Conservation (phyloP, 2,113 vertebrate genomes). For the Crotalus viridis region DNA sequence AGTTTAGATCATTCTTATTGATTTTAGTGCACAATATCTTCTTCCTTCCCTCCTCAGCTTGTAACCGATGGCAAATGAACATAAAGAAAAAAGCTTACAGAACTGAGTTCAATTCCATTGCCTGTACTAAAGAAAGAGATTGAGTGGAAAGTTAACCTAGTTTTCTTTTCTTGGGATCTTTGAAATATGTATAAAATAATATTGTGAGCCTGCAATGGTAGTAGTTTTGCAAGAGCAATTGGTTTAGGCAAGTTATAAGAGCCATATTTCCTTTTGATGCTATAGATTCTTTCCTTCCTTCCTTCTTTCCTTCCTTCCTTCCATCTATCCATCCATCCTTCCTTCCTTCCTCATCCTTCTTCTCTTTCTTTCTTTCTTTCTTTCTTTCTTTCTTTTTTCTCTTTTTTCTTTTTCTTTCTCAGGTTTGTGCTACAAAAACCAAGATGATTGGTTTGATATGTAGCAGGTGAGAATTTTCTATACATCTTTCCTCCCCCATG, state of each 20-base stretch:
- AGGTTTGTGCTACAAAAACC: background rate
- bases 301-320: background rate
- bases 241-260: background rate
- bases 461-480: background rate
- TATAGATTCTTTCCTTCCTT: background rate
- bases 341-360: background rate
- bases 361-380: background rate
- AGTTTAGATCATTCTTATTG: background rate
- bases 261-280: background rate
- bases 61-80: constrained; percentile 6
- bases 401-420: background rate
- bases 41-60: background rate
- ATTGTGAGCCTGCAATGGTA: background rate
- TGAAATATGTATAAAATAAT: constrained; percentile 27
- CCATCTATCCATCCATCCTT: background rate
- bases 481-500: background rate
- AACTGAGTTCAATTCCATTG: constrained; percentile 25
- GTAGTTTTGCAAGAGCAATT: background rate
- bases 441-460: background rate
- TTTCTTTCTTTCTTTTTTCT: background rate
- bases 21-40: background rate
- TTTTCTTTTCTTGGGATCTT: constrained; percentile 47
- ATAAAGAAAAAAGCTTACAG: constrained; percentile 13
- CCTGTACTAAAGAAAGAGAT: constrained; percentile 17
- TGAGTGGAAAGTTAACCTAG: constrained; percentile 19